These are phyloP conservation scores for Gandaritis pyraliata DNA, from an alignment of 2,888 invertebrate species.

Conservation along the genomic window DNA sequence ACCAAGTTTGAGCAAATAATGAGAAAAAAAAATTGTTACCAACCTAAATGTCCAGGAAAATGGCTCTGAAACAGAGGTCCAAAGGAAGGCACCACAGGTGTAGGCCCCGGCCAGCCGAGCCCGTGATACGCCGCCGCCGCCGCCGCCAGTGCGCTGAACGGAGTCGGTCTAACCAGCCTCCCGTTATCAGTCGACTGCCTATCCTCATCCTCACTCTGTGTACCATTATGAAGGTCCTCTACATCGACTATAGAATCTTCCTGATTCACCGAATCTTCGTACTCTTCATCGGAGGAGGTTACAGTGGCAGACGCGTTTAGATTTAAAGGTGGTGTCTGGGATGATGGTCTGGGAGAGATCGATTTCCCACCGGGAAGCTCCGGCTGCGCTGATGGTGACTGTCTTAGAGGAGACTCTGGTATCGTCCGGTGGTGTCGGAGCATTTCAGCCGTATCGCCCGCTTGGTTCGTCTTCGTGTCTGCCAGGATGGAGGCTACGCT, in stretches of 20 bases:
- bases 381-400: constrained; percentile 76
- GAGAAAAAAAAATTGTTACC: constrained; percentile 5
- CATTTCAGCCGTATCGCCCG: constrained; percentile 75
- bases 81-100: constrained; percentile 85
- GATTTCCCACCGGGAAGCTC: constrained; percentile 76
- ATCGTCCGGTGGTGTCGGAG: constrained; percentile 81
- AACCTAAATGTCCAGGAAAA: constrained; percentile 32
- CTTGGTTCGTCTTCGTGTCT: constrained; percentile 88
- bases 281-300: constrained; percentile 85
- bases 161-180: constrained; percentile 88
- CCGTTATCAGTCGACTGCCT: constrained; percentile 67
- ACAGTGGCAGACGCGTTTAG: constrained; percentile 77
- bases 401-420: constrained; percentile 76
- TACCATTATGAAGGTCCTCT: constrained; percentile 88
- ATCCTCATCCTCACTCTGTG: constrained; percentile 77
- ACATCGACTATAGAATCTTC: constrained; percentile 90
- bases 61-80: constrained; percentile 88
- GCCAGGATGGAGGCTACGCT: constrained; percentile 95
- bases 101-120: constrained; percentile 83
- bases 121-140: constrained; percentile 89
- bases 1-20: neutral
- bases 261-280: constrained; percentile 88
- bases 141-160: constrained; percentile 88
- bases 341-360: constrained; percentile 68
- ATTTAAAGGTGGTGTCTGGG: constrained; percentile 77